These are phyloP conservation scores for Bombus difficillimus DNA, from an alignment of 1,140 invertebrate species.

Conservation along the genomic window DNA sequence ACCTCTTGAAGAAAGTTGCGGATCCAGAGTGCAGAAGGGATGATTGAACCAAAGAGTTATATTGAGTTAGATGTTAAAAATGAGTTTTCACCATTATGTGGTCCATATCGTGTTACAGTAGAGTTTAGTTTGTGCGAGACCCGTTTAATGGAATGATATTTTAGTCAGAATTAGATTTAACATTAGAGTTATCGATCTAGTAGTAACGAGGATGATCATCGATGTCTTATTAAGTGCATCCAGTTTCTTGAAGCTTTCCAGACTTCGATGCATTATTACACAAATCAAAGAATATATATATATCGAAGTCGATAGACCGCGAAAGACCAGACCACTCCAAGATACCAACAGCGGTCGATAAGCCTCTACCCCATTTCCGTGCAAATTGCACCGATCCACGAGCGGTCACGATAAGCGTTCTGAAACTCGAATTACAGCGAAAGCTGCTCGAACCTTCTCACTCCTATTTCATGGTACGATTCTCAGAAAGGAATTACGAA, in stretches of 20 bases:
- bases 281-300: no score
- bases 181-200: no score
- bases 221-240: background rate
- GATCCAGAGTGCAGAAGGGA: background rate
- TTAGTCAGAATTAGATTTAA: no score
- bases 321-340: background rate
- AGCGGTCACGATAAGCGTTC: slow-evolving; percentile 18
- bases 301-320: no score
- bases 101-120: background rate
- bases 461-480: background rate
- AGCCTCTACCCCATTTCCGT: slow-evolving; percentile 22
- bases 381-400: slow-evolving; percentile 38
- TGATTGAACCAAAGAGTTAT: background rate
- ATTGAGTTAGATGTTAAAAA: background rate
- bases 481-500: slow-evolving; percentile 17
- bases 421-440: slow-evolving; percentile 35
- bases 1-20: background rate
- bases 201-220: no score
- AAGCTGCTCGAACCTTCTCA: background rate
- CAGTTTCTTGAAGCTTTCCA: background rate
- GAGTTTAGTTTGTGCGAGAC: background rate
- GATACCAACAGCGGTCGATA: slow-evolving; percentile 4
- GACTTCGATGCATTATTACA: background rate
- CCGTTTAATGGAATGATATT: no score
- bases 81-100: background rate